These are phyloP conservation scores for Dipodomys merriami DNA, from an alignment of 2,113 vertebrate species.

Conservation along the genomic window DNA sequence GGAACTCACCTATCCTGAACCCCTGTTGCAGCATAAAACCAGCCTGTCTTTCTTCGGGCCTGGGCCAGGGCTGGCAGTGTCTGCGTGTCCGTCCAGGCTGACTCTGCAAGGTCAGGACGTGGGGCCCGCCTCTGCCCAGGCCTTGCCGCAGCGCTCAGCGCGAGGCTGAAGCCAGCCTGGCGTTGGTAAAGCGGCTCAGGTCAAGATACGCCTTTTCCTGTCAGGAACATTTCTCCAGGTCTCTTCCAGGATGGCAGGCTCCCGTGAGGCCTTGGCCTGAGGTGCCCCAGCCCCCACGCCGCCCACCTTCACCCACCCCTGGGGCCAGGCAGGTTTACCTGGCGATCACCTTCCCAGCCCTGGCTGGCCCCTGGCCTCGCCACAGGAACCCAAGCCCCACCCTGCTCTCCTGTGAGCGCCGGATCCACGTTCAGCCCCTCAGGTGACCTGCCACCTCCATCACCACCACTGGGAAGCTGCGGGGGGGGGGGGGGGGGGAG, in stretches of 20 bases:
- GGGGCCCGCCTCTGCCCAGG: too few relatives aligned
- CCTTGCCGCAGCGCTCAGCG: too few relatives aligned
- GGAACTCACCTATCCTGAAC: not conserved
- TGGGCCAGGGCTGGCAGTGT: fast-evolving
- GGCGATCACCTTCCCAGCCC: not conserved
- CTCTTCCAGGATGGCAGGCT: not conserved
- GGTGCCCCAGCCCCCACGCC: not conserved
- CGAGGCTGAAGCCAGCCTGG: not conserved
- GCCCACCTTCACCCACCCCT: not conserved
- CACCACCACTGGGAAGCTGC: not conserved
- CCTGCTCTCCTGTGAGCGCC: fast-evolving
- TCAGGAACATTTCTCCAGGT: not conserved
- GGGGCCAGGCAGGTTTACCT: too few relatives aligned
- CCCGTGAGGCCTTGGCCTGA: not conserved
- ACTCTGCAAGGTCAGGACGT: fast-evolving
- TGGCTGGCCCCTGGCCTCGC: fast-evolving
- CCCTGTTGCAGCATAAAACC: not conserved
- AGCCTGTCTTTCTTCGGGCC: too few relatives aligned
- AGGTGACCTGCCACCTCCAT: not conserved
- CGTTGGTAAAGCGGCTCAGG: fast-evolving
- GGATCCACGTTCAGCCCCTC: not conserved
- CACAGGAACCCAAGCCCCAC: not conserved
- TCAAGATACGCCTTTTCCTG: not conserved
- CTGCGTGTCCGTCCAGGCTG: fast-evolving
- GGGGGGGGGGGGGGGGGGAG: too few relatives aligned